These are phyloP conservation scores for Styela plicata DNA, from an alignment of 23 tunicate genomes.

Conservation along the genomic window DNA sequence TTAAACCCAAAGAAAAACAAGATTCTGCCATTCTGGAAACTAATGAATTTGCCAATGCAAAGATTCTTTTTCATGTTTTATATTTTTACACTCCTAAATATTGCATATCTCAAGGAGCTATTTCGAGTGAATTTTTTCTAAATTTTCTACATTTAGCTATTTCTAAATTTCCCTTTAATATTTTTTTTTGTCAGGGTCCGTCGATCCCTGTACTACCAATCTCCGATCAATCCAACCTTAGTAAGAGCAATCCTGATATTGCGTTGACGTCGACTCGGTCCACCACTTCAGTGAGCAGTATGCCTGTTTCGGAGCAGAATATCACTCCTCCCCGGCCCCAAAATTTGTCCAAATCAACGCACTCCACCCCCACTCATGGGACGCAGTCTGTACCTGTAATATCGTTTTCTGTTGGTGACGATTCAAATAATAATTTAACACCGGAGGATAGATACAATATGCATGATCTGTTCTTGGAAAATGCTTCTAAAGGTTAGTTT, in stretches of 20 bases:
- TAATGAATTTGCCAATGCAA: no score
- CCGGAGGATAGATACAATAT: conserved; percentile 6
- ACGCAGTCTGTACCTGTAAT: background rate
- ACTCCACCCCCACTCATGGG: conserved; percentile 34
- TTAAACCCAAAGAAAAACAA: no score
- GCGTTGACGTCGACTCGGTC: conserved; percentile 22
- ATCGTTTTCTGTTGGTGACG: conserved; percentile 6
- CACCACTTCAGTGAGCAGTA: background rate
- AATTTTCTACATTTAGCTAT: no score
- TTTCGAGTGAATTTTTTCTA: no score
- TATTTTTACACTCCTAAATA: no score
- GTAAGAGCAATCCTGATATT: conserved; percentile 73
- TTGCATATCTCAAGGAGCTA: no score
- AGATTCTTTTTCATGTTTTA: no score
- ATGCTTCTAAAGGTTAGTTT: conserved; percentile 6
- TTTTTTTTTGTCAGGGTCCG: background rate
- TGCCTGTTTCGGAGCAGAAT: background rate
- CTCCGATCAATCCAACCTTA: conserved; percentile 18
- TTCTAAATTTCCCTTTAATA: no score
- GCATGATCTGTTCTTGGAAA: conserved; percentile 21
- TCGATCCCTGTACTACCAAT: conserved; percentile 28
- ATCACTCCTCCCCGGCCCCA: conserved; percentile 4
- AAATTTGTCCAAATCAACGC: conserved; percentile 32
- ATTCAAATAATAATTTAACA: background rate
- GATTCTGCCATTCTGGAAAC: no score